Percentiles rank a stretch among this genome's conserved stretches.
Conservation (phyloP, 1,140 invertebrate species). For the Drosophila pseudoobscura region DNA sequence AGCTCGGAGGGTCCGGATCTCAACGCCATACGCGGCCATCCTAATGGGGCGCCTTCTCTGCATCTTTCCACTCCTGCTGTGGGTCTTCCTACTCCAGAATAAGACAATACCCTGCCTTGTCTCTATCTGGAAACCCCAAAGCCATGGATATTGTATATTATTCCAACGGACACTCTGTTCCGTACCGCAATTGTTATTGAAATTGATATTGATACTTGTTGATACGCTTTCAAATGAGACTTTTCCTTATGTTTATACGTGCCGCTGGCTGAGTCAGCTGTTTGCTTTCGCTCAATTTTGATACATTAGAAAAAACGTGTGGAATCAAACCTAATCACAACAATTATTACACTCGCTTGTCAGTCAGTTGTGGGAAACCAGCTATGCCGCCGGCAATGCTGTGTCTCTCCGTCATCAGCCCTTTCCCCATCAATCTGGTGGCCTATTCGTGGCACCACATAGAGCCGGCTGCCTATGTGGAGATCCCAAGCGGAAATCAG, state of each 20-base stretch:
- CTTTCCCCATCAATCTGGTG: slow-evolving; percentile 19
- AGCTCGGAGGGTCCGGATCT: no score
- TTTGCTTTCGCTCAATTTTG: not conserved
- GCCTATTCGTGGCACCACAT: slow-evolving; percentile 20
- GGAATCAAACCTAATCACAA: not conserved
- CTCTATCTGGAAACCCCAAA: not conserved
- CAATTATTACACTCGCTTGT: not conserved
- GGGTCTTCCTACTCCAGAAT: no score
- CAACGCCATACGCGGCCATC: no score
- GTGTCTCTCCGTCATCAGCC: not conserved
- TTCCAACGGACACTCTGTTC: no score
- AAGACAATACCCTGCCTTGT: not conserved
- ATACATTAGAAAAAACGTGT: slow-evolving; percentile 4
- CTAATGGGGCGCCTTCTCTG: no score
- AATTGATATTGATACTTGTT: no score
- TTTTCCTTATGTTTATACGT: no score
- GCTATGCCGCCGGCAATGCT: not conserved
- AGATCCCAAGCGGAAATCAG: slow-evolving; percentile 23
- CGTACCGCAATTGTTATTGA: slow-evolving; percentile 19
- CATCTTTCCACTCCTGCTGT: no score
- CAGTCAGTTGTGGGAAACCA: slow-evolving; percentile 31
- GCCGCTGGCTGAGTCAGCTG: no score
- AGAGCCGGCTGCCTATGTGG: slow-evolving; percentile 53
- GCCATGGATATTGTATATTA: no score
- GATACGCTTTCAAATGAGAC: no score